Conservation (phyloP, 2,888 invertebrate genomes). For the Dioctria linearis region DNA sequence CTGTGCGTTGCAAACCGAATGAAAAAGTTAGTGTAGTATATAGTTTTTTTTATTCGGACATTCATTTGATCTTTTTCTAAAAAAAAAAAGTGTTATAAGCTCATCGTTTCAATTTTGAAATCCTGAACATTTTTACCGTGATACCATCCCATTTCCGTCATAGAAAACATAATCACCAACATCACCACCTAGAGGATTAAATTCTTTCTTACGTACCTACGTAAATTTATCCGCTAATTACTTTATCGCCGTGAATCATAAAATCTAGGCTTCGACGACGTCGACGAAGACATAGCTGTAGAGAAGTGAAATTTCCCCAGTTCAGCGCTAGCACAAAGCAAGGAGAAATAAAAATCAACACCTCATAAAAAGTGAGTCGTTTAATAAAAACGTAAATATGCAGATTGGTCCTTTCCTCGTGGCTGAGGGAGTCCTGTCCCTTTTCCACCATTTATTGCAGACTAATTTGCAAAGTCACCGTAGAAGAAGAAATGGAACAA, state of each 20-base stretch:
- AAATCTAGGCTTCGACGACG: not conserved
- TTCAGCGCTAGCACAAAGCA: not conserved
- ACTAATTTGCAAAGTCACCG: slow-evolving; percentile 57
- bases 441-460: slow-evolving; percentile 51
- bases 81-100: too few species aligned
- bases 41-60: too few species aligned
- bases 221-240: not conserved
- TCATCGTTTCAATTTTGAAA: too few species aligned
- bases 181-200: too few species aligned
- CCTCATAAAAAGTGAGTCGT: slow-evolving; percentile 50
- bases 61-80: too few species aligned
- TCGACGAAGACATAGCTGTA: not conserved
- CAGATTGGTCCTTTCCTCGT: slow-evolving; percentile 43
- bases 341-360: slow-evolving; percentile 32
- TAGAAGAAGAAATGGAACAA: slow-evolving; percentile 42
- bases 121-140: too few species aligned
- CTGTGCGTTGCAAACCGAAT: too few species aligned
- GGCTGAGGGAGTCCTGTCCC: slow-evolving; percentile 19
- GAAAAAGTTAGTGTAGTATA: too few species aligned
- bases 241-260: not conserved
- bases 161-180: too few species aligned
- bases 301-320: not conserved
- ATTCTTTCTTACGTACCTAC: too few species aligned
- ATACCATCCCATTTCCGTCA: too few species aligned
- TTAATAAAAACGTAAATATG: slow-evolving; percentile 57